Percentiles rank a stretch among this genome's conserved stretches.
Evolutionary conservation across 2,797 vertebrate species (phyloP).

Genomic region (Balearica regulorum): DNA sequence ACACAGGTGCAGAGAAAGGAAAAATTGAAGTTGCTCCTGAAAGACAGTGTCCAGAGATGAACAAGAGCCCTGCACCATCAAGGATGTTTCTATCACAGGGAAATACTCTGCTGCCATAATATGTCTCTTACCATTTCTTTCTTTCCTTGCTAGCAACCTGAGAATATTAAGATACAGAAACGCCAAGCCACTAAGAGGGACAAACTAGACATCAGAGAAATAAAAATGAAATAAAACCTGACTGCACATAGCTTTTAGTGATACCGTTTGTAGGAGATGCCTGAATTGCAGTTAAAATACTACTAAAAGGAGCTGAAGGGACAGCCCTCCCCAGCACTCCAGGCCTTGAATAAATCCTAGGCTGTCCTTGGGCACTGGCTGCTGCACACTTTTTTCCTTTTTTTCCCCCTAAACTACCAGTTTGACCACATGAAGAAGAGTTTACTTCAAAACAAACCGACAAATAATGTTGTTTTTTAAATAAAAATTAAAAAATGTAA

Average conservation of each 20-base stretch:
- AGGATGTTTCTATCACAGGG: background rate
- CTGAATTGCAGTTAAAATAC: conserved; percentile 14
- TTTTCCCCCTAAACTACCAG: background rate
- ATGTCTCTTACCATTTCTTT: background rate
- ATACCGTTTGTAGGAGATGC: conserved; percentile 13
- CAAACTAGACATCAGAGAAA: conserved; percentile 17
- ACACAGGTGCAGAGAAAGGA: background rate
- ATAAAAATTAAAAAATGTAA: too few species aligned
- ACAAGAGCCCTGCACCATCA: background rate
- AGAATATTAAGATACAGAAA: conserved; percentile 47
- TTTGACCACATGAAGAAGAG: background rate
- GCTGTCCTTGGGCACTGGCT: background rate
- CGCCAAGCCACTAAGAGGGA: background rate
- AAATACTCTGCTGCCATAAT: background rate
- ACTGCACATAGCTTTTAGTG: conserved; percentile 29
- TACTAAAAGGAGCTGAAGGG: background rate
- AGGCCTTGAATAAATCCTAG: background rate
- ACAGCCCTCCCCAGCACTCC: background rate
- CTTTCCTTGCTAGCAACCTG: conserved; percentile 2
- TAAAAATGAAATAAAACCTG: conserved; percentile 30
- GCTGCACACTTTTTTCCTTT: background rate
- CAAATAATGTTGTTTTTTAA: background rate
- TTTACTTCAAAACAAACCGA: background rate
- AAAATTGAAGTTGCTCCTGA: background rate
- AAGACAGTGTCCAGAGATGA: background rate